Conservation (phyloP, 2,888 invertebrate genomes). For the Chrysodeixis includens region DNA sequence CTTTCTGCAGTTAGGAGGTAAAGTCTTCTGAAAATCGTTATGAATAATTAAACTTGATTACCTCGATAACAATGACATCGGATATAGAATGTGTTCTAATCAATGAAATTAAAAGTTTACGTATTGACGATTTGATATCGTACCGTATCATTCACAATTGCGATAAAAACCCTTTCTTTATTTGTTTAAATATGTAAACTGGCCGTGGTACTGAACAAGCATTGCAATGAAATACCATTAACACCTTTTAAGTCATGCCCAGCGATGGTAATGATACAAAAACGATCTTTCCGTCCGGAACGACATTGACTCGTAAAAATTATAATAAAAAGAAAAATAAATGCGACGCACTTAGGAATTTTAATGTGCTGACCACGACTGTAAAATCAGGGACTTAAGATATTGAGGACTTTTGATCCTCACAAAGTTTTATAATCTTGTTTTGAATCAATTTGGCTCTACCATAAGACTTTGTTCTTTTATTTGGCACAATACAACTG, state of each 20-base stretch:
- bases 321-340: constrained; percentile 44
- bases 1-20: background rate
- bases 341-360: constrained; percentile 39
- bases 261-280: constrained; percentile 32
- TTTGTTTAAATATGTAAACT: background rate
- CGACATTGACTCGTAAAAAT: constrained; percentile 65
- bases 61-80: background rate
- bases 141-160: background rate
- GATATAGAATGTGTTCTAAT: background rate
- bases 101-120: background rate
- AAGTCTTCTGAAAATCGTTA: background rate
- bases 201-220: background rate
- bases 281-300: constrained; percentile 63
- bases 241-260: constrained; percentile 22
- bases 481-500: constrained; percentile 11
- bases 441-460: constrained; percentile 43
- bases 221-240: constrained; percentile 17
- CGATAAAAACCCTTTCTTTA: background rate
- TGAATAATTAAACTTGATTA: background rate
- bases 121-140: background rate
- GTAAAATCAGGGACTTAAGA: constrained; percentile 24
- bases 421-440: constrained; percentile 34
- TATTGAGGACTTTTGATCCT: constrained; percentile 30
- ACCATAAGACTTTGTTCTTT: constrained; percentile 17
- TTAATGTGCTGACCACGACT: constrained; percentile 48